Percentiles rank a stretch among this genome's conserved stretches.
Evolutionary conservation across 2,888 invertebrate species (phyloP).

Genomic region (Nymphalis polychloros): DNA sequence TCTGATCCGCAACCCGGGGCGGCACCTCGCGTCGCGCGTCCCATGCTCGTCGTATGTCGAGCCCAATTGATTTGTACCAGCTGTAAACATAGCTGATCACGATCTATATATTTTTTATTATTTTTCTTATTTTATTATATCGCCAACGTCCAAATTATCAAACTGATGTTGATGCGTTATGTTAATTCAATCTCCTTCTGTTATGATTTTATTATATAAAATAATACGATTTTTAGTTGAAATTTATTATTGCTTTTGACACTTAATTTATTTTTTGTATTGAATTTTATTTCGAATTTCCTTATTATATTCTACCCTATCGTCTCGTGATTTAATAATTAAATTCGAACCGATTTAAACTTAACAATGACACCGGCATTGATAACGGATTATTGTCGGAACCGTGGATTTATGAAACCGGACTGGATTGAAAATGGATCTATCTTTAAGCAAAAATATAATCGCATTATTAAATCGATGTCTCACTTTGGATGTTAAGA

Average conservation of each 20-base stretch:
- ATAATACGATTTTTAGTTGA: too few species aligned
- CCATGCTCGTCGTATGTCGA: conserved; percentile 56
- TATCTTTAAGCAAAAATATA: conserved; percentile 7
- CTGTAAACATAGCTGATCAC: conserved; percentile 50
- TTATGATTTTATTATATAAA: too few species aligned
- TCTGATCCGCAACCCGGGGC: conserved; percentile 83
- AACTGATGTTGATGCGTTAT: not conserved
- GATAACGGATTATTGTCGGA: not conserved
- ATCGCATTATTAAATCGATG: conserved; percentile 16
- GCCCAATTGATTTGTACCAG: conserved; percentile 64
- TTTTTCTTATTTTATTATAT: not conserved
- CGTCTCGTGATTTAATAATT: not conserved
- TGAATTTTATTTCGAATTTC: too few species aligned
- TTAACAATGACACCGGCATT: not conserved
- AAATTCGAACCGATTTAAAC: not conserved
- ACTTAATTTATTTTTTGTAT: too few species aligned
- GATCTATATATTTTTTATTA: not conserved
- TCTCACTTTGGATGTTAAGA: conserved; percentile 19
- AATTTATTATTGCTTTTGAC: too few species aligned
- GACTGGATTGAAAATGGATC: conserved; percentile 13
- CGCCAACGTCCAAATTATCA: not conserved
- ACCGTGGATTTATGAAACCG: conserved; percentile 6
- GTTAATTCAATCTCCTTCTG: too few species aligned
- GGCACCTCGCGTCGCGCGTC: conserved; percentile 60
- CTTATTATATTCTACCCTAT: too few species aligned